Evolutionary conservation across 2,888 invertebrate genomes (phyloP), one percentile per base, ranked within the genome.

Genomic region (Rhopalosiphum nymphaeae): DNA sequence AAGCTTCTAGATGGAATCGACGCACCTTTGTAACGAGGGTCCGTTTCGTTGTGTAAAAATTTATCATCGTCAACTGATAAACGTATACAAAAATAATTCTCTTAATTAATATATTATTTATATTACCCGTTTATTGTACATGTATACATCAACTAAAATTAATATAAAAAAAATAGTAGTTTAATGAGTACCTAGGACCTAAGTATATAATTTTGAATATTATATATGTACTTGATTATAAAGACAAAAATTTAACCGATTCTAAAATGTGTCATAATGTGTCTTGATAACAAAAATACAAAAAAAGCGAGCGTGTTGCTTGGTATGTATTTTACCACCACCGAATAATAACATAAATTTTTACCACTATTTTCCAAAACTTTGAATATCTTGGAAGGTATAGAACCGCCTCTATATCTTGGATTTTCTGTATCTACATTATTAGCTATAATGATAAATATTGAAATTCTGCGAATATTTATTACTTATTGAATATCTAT

Each of bases 1-100:
- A 97, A 97, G 95, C 97, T 97, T 95, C 97, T 97, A 89, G 97
- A 97, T 29, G 97, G 97, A 95, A 97, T 97, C 95, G 97, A 96
- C 61, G 97, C 96, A 87, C 97, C 97, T 94, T 97, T 96, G 96
- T 97, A 97, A 95, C 97, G 96, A 89, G 97, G 97, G 95, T 97
- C 97, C 95, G 96, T 96, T 95, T 96, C 97, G 95, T 96, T 96
- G 95, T 97, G 97, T 93, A 97, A 96, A 95, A 96, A 96, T 95
- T 95, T 95, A 89, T 97, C 97, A 94, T 96, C 96, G 95, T 97
- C 97, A 95, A 96, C 96, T 96, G 95, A 94, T 90, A 94, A 85
- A 29, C 29, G 67, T 90, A 89, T 57, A 90, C 10, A 78, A 93
- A 91, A 86, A 94, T 86, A 94, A 90, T 90, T 86, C 26, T 13